phyloP scores from a whole-genome alignment of 2,888 invertebrate genomes.

The Rhorus exstirpatorius region DNA sequence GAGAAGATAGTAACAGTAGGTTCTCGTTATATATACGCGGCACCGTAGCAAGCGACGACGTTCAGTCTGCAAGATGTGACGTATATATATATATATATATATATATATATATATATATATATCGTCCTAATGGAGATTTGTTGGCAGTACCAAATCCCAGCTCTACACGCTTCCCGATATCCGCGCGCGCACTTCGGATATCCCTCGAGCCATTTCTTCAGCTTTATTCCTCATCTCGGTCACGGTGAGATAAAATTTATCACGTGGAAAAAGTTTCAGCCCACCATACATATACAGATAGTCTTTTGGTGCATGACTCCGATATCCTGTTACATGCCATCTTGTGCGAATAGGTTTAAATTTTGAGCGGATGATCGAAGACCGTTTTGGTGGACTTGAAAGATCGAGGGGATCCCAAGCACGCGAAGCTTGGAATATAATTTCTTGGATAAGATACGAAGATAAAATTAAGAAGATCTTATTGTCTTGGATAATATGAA shows the following conservation, averaged over 20 bases:
- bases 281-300: neutral
- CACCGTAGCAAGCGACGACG: constrained; percentile 35
- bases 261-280: constrained; percentile 31
- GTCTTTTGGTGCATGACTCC: constrained; percentile 2
- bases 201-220: constrained; percentile 52
- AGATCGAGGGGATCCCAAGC: neutral
- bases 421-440: neutral
- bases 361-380: constrained; percentile 18
- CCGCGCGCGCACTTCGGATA: constrained; percentile 54
- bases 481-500: too few species aligned
- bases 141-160: constrained; percentile 68
- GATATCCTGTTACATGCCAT: neutral
- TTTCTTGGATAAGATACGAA: neutral
- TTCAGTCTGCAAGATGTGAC: constrained; percentile 1
- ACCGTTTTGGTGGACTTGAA: neutral
- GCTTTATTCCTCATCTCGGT: constrained; percentile 52
- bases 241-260: constrained; percentile 57
- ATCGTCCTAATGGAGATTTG: constrained; percentile 78
- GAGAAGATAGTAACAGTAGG: constrained; percentile 62
- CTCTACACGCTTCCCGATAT: constrained; percentile 65
- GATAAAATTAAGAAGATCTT: neutral
- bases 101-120: constrained; percentile 32
- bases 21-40: constrained; percentile 47
- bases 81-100: constrained; percentile 34
- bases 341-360: neutral